Base-by-base conservation (phyloP, 2,888 invertebrate species). In the Nomada lathburiana region DNA sequence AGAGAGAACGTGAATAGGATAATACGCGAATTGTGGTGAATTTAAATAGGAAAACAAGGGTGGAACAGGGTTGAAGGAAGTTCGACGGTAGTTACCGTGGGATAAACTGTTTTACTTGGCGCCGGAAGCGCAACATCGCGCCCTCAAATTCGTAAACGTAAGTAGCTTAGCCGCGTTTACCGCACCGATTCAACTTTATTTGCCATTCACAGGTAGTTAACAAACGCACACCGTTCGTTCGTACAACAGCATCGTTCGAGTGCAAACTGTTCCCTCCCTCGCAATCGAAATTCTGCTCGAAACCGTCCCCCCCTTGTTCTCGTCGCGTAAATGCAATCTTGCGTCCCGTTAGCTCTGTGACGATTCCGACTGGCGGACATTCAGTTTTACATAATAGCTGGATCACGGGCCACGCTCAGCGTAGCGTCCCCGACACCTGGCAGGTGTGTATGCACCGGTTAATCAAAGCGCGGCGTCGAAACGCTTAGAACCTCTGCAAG, bases 131-230 rank as follows among this genome's bases (percentile, higher is more conserved):
- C 65, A 74, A 76, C 80, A 47, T 60, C 70, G 70, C 59, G 16
- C 44, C 65, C 59, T 55, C 55, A 75, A 78, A 80, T 87, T 86
- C 87, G 82, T 78, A 76, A 59, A 57, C 26, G 64, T 86, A 86
- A 86, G 86, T 84, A 82, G 85, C 87, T 87, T 80, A 80, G 73
- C 68, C 64, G 71, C 82, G 78, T 87, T 87, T 87, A 84, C 76
- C 62, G 65, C 80, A 64, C 70, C 80, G 77, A 80, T 85, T 84
- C 75, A 78, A 86, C 85, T 86, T 86, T 84, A 77, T 36, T 59
- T 68, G 65, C 64, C 67, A 85, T 85, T 74, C 74, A 60, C 55
- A 59, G 71, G 85, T 83, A 76, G 85, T 87, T 87, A 85, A 64
- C 76, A 42, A 52, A 64, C 52, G 63, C 50, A 60, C 60, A 16